Evolutionary conservation across 1,140 invertebrate species (phyloP).

Genomic region (Carcinoscorpius rotundicauda): DNA sequence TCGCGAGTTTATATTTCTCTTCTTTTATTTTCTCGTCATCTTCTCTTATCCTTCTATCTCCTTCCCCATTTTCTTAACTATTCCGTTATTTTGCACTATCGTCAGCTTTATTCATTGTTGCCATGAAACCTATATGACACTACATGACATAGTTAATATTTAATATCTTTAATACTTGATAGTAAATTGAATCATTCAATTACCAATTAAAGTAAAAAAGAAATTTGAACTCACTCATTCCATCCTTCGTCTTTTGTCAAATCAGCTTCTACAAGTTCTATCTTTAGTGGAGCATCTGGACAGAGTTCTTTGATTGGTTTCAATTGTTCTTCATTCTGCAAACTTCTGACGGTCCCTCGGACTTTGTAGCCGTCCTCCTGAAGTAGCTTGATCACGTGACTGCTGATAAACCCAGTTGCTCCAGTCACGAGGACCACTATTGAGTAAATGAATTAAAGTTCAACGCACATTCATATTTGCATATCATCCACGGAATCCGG

Average conservation of each 20-base stretch:
- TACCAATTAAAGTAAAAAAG: background rate
- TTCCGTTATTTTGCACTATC: no score
- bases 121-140: no score
- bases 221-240: conserved; percentile 25
- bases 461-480: no score
- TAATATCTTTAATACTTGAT: no score
- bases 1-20: no score
- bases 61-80: no score
- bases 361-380: conserved; percentile 40
- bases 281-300: conserved; percentile 33
- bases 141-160: no score
- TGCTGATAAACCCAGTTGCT: conserved; percentile 42
- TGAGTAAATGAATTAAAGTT: conserved; percentile 4
- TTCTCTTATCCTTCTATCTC: no score
- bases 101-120: no score
- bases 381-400: conserved; percentile 41
- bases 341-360: conserved; percentile 40
- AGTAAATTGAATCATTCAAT: no score
- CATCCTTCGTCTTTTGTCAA: conserved; percentile 31
- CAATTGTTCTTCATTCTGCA: conserved; percentile 37
- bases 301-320: conserved; percentile 32
- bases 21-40: no score
- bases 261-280: conserved; percentile 40
- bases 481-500: no score
- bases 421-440: conserved; percentile 45